These are phyloP conservation scores for Novumbra hubbsi DNA, from an alignment of 2,797 vertebrate species.

Conservation along the genomic window DNA sequence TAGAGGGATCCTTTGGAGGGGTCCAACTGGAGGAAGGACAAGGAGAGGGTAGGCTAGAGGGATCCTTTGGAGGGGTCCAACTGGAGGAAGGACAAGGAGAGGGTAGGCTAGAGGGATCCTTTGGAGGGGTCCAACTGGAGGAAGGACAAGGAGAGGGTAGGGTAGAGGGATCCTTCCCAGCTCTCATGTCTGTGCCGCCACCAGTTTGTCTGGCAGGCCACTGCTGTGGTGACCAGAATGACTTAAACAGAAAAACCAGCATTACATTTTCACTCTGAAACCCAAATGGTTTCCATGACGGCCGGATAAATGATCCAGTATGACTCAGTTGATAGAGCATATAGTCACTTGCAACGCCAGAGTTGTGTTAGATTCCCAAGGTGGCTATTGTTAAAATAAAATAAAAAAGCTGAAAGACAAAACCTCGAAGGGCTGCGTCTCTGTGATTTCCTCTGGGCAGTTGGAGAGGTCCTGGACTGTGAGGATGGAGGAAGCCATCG, in stretches of 20 bases:
- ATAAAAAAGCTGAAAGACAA: too few species aligned
- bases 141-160: too few species aligned
- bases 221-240: too few species aligned
- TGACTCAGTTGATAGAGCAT: background rate
- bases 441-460: slow-evolving; percentile 49
- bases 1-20: slow-evolving; percentile 65
- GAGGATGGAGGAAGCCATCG: slow-evolving; percentile 75
- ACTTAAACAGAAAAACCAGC: too few species aligned
- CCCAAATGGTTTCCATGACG: background rate
- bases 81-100: slow-evolving; percentile 77
- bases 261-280: too few species aligned
- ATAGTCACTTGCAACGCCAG: too few species aligned
- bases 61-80: too few species aligned
- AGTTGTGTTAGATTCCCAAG: too few species aligned
- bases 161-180: background rate
- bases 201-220: too few species aligned
- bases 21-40: slow-evolving; percentile 74
- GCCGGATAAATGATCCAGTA: background rate
- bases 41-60: slow-evolving; percentile 72
- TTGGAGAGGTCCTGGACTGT: slow-evolving; percentile 78
- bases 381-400: too few species aligned
- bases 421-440: background rate
- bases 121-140: background rate
- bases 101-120: slow-evolving; percentile 68
- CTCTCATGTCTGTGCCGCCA: background rate